phyloP scores from a whole-genome alignment of 2,797 vertebrate species.

The Thunnus albacares region DNA sequence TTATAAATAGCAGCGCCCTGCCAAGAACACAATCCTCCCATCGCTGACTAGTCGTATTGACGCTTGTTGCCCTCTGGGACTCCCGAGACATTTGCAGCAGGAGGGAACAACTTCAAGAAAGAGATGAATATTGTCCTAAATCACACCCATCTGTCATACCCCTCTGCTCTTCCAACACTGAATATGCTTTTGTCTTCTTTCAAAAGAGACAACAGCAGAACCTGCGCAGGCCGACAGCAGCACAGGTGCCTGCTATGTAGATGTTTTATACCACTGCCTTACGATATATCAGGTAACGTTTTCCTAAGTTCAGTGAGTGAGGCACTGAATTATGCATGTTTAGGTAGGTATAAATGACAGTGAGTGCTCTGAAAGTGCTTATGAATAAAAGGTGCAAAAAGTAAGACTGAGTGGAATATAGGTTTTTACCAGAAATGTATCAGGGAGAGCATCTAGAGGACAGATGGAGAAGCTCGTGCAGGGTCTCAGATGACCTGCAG shows the following conservation, averaged over 20 bases:
- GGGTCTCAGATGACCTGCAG: conserved; percentile 26
- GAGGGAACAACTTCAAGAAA: conserved; percentile 67
- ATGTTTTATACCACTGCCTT: conserved; percentile 37
- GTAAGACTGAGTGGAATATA: conserved; percentile 10
- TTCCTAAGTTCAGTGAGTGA: conserved; percentile 42
- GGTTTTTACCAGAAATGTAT: conserved; percentile 12
- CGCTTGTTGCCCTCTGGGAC: conserved; percentile 74
- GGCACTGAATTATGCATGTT: conserved; percentile 67
- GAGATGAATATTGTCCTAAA: conserved; percentile 74
- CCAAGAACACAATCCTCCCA: conserved; percentile 79
- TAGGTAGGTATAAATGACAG: conserved; percentile 48
- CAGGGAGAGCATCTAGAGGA: conserved; percentile 8
- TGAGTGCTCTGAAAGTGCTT: conserved; percentile 38
- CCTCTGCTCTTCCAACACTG: conserved; percentile 61
- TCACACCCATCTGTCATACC: conserved; percentile 73
- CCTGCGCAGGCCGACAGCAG: conserved; percentile 29
- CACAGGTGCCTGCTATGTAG: conserved; percentile 14
- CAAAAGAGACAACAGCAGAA: conserved; percentile 52
- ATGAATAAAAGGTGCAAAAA: conserved; percentile 28
- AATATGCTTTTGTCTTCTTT: conserved; percentile 53
- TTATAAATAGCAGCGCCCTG: conserved; percentile 81
- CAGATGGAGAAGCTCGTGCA: conserved; percentile 21
- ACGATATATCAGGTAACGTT: conserved; percentile 42
- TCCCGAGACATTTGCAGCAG: conserved; percentile 68
- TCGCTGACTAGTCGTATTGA: conserved; percentile 77